Evolutionary conservation across 2,113 vertebrate genomes (phyloP).

Genomic region (Cyanocitta stelleri): DNA sequence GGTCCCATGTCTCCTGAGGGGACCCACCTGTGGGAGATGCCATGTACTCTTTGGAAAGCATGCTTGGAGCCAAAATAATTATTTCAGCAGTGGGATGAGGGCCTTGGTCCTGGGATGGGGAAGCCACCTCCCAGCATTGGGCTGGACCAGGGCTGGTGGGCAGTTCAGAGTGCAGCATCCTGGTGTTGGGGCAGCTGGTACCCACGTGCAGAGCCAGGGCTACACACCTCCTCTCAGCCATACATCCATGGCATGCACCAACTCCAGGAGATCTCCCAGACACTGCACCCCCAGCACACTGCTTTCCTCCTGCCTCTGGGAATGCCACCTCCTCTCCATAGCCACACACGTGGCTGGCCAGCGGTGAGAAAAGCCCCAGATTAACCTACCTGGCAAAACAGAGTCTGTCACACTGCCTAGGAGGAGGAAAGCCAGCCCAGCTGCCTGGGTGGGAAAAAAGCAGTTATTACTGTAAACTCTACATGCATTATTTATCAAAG

Average conservation of each 20-base stretch:
- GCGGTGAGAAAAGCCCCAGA: neutral
- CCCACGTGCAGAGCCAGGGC: neutral
- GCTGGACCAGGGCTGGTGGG: accelerated
- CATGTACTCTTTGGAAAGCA: neutral
- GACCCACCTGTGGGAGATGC: neutral
- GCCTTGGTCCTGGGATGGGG: neutral
- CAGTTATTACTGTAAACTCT: constrained; percentile 67
- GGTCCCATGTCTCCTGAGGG: neutral
- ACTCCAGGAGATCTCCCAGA: neutral
- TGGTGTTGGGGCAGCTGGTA: neutral
- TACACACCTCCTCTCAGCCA: neutral
- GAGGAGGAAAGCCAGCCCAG: constrained; percentile 31
- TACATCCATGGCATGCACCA: accelerated
- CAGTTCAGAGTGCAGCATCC: neutral
- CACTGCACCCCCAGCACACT: accelerated
- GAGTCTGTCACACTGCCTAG: constrained; percentile 30
- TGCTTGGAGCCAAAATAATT: neutral
- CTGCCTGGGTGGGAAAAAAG: constrained; percentile 38
- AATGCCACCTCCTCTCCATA: neutral
- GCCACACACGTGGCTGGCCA: accelerated
- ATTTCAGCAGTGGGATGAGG: neutral
- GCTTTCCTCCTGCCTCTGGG: neutral
- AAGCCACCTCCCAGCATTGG: accelerated
- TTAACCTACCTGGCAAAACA: constrained; percentile 43
- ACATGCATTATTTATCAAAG: constrained; percentile 79